A percentile compares a stretch with the other conserved stretches of the same genome.
Conservation (phyloP, 1,140 invertebrate species). For the Ips typographus region DNA sequence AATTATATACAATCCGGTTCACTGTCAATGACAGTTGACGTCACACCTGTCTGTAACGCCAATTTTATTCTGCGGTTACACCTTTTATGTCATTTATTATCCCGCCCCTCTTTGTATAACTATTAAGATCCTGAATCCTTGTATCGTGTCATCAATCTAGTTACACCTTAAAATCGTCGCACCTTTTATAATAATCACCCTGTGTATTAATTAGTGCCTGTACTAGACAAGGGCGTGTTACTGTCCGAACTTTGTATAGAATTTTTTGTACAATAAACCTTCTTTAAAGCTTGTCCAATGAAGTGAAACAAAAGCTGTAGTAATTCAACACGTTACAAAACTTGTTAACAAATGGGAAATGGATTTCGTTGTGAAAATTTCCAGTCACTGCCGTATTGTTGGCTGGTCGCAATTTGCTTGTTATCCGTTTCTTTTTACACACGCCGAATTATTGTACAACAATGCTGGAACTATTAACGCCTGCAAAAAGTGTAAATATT, state of each 20-base stretch:
- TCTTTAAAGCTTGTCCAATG: neutral
- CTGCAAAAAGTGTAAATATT: too few species aligned
- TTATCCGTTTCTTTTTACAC: too few species aligned
- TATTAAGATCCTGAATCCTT: slow-evolving; percentile 19
- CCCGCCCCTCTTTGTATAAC: slow-evolving; percentile 6
- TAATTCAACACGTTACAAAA: neutral
- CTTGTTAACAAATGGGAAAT: neutral
- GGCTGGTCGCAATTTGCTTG: too few species aligned
- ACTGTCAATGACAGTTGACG: neutral
- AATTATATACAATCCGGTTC: too few species aligned
- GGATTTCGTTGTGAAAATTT: neutral
- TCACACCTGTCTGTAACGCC: neutral
- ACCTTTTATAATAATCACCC: slow-evolving; percentile 15
- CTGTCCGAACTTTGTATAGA: too few species aligned
- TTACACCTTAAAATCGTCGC: slow-evolving; percentile 21
- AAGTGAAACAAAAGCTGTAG: neutral
- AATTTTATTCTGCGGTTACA: neutral
- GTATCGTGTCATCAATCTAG: slow-evolving; percentile 16
- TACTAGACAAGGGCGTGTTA: neutral
- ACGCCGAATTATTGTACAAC: too few species aligned
- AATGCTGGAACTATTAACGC: too few species aligned
- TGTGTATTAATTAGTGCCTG: neutral
- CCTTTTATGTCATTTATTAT: neutral
- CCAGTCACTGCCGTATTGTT: too few species aligned
- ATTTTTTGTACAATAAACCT: too few species aligned